Conservation (phyloP, 2,113 vertebrate genomes). For the Anas platyrhynchos region DNA sequence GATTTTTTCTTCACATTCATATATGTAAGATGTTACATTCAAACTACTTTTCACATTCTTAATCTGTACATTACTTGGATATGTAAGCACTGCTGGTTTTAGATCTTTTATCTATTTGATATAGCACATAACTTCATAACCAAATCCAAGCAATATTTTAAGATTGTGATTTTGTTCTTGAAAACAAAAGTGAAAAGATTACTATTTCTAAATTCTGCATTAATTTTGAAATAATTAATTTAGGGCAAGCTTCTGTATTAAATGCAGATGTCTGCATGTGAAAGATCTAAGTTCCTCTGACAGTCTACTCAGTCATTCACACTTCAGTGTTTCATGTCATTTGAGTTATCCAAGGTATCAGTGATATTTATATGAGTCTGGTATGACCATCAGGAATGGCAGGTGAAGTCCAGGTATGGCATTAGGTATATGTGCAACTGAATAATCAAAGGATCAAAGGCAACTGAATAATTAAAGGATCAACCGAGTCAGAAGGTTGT, state of each 20-base stretch:
- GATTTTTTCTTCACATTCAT: slow-evolving; percentile 13
- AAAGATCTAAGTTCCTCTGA: background rate
- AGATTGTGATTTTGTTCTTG: background rate
- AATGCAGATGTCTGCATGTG: background rate
- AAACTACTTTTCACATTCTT: background rate
- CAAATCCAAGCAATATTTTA: background rate
- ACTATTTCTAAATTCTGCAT: background rate
- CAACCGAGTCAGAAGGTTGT: background rate
- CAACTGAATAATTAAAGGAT: background rate
- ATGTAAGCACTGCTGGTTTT: background rate
- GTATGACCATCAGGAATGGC: background rate
- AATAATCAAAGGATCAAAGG: background rate
- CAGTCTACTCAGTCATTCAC: background rate
- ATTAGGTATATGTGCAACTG: background rate
- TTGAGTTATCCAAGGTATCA: background rate
- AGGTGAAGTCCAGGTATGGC: background rate
- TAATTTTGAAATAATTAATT: background rate
- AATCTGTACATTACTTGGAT: background rate
- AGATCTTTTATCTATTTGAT: background rate
- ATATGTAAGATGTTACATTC: background rate
- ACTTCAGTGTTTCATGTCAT: background rate
- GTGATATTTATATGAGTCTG: background rate
- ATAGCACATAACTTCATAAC: background rate
- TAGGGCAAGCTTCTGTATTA: background rate
- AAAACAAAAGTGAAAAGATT: background rate